Evolutionary conservation across 2,888 invertebrate species (phyloP).

Genomic region (Melikaiella ostensackeni): DNA sequence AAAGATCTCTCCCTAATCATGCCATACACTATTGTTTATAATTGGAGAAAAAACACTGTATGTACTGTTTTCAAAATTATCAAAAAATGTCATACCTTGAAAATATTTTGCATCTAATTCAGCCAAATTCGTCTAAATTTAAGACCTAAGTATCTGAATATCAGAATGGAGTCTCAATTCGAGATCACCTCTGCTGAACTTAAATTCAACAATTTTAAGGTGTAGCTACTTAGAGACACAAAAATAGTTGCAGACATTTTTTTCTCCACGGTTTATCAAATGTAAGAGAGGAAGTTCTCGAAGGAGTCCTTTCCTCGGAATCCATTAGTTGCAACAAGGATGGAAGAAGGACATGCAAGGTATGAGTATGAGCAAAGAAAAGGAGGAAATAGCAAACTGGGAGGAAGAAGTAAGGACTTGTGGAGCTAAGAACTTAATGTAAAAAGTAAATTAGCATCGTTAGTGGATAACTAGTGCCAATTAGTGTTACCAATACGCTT

Average conservation of each 20-base stretch:
- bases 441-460: slow-evolving; percentile 59
- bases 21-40: too few relatives aligned
- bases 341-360: not conserved
- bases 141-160: too few relatives aligned
- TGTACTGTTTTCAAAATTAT: too few relatives aligned
- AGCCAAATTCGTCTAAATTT: too few relatives aligned
- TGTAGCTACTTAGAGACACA: not conserved
- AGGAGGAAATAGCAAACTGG: not conserved
- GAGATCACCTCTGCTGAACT: too few relatives aligned
- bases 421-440: slow-evolving; percentile 31
- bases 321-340: not conserved
- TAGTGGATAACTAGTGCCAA: slow-evolving; percentile 58
- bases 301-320: not conserved
- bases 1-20: too few relatives aligned
- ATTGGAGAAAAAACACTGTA: too few relatives aligned
- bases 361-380: slow-evolving; percentile 11
- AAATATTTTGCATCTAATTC: too few relatives aligned
- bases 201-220: too few relatives aligned
- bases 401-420: slow-evolving; percentile 22
- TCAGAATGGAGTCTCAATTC: too few relatives aligned
- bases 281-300: slow-evolving; percentile 1
- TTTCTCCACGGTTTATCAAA: not conserved
- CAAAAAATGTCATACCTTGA: too few relatives aligned
- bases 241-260: not conserved
- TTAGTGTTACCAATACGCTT: slow-evolving; percentile 55